Base-by-base conservation (phyloP, 2,888 invertebrate species). In the Ophraella communa region DNA sequence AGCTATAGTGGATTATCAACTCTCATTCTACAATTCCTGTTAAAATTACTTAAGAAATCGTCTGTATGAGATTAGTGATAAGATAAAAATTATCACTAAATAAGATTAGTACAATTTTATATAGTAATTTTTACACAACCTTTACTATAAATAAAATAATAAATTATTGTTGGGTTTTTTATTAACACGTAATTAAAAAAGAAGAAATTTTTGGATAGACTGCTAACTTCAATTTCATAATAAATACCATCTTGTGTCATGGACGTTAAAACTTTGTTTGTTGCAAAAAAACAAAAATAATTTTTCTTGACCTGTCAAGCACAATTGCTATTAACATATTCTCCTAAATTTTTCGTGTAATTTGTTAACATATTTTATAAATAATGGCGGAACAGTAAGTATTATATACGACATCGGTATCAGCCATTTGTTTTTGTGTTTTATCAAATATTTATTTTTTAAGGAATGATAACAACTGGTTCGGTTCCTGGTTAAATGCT, bases 401-500 rank as follows among this genome's bases (percentile, higher is more conserved):
- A 49, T 45, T 30, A 4, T 1, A n/a, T 18, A 45, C 17, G n/a
- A 42, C 11, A 30, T 54, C 20, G 14, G 24, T 54, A 56, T 54
- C 57, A 62, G 57, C 11, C 35, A 23, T 47, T 18, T 52, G 44
- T 56, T 30, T 24, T 47, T 21, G 49, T 65, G 47, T 18, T 42
- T 44, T 56, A 17, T 58, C n/a, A 44, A 55, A 35, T 64, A 56
- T 64, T 56, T 64, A 67, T 45, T 53, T 55, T 66, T 60, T 76
- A 74, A 68, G 66, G 76, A 77, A 73, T 74, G 77, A 76, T 65
- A 76, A 77, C 68, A 80, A 77, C 68, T 83, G 83, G 83, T 79
- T 83, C 61, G 81, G 81, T 61, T 80, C 81, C 35, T 83, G 82
- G 82, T 71, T 83, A 62, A 81, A 67, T 73, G 82, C 82, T 45